Conservation (phyloP, 2,888 invertebrate species). For the Acleris laterana region DNA sequence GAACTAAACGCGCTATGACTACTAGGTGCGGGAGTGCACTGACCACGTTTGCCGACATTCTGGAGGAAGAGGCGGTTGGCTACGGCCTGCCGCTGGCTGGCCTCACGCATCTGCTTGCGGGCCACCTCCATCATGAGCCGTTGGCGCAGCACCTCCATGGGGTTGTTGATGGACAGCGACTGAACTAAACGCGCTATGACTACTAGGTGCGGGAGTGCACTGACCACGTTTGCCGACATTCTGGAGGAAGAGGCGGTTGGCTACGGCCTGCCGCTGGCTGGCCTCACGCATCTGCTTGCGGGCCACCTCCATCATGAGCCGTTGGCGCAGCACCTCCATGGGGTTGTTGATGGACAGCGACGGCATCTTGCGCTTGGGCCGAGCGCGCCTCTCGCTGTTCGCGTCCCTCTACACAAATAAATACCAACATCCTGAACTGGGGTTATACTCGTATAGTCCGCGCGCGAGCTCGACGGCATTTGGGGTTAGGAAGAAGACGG, state of each 20-base stretch:
- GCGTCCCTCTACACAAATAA: slow-evolving; percentile 55
- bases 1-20: too few species aligned
- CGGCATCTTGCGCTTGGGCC: slow-evolving; percentile 86
- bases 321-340: slow-evolving; percentile 92
- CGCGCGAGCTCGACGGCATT: too few species aligned
- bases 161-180: slow-evolving; percentile 52
- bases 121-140: slow-evolving; percentile 81
- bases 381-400: slow-evolving; percentile 63
- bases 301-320: slow-evolving; percentile 91
- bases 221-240: slow-evolving; percentile 90
- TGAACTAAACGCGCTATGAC: too few species aligned
- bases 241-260: slow-evolving; percentile 90
- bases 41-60: too few species aligned
- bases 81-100: slow-evolving; percentile 87
- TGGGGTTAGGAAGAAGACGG: too few species aligned
- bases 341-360: slow-evolving; percentile 94
- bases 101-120: slow-evolving; percentile 76
- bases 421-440: too few species aligned
- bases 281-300: slow-evolving; percentile 92
- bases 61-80: too few species aligned
- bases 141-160: slow-evolving; percentile 93
- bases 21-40: slow-evolving; percentile 23
- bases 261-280: slow-evolving; percentile 87
- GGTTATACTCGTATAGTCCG: too few species aligned
- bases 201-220: slow-evolving; percentile 17